A percentile compares a stretch with the other conserved stretches of the same genome.
Evolutionary conservation across 2,888 invertebrate genomes (phyloP).

Genomic region (Chelonus formosanus): DNA sequence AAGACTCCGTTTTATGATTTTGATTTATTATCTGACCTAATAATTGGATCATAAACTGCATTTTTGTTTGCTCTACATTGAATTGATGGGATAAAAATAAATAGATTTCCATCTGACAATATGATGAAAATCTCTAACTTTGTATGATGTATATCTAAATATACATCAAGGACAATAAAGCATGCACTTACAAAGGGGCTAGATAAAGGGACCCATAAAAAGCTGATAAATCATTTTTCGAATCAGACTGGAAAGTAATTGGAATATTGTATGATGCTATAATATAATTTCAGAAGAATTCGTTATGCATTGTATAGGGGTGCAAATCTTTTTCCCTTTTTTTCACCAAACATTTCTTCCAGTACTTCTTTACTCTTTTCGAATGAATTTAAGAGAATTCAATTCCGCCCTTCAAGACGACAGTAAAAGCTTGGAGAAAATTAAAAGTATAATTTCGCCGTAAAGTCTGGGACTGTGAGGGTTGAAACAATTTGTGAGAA

Average conservation of each 20-base stretch:
- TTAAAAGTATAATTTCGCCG: slow-evolving; percentile 9
- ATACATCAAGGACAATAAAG: too few species aligned
- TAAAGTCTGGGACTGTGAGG: neutral
- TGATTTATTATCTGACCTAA: too few species aligned
- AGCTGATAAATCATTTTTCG: slow-evolving; percentile 17
- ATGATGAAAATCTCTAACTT: neutral
- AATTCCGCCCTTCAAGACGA: slow-evolving; percentile 1
- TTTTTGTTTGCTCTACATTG: too few species aligned
- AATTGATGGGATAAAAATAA: neutral
- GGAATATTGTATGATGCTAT: slow-evolving; percentile 7
- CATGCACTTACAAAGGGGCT: too few species aligned
- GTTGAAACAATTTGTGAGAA: too few species aligned
- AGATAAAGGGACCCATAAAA: neutral
- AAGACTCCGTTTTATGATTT: too few species aligned
- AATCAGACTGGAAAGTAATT: slow-evolving; percentile 12
- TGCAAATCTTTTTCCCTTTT: neutral
- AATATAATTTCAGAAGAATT: slow-evolving; percentile 3
- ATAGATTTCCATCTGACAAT: neutral
- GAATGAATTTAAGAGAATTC: neutral
- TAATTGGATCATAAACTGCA: too few species aligned
- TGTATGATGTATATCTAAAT: neutral
- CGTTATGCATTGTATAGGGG: slow-evolving; percentile 3
- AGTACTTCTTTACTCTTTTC: neutral
- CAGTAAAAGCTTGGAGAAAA: slow-evolving; percentile 1
- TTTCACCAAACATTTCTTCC: slow-evolving; percentile 1